Base-by-base conservation (phyloP, 1,140 invertebrate genomes). In the Drosophila setifemur region DNA sequence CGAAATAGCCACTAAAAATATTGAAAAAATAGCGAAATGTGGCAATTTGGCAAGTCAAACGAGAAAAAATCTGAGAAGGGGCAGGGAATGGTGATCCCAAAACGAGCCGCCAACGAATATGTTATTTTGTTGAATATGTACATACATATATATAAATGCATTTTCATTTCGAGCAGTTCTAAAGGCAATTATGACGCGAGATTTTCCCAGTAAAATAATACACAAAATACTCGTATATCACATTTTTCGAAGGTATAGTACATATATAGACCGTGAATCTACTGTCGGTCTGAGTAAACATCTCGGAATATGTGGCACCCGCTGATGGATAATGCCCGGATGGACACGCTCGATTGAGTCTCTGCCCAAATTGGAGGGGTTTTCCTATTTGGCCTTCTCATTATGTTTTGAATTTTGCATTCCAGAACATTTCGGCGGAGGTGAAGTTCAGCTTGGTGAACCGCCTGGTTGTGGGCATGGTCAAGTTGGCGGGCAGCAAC, bases 381-480 rank as follows among this genome's bases (percentile, higher is more conserved):
- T 14, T 48, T 63, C 42, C 19, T 2, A 64, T 40, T 16, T 18
- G 21, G 19, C 18, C 18, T 26, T 21, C 23, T 35, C 28, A 35
- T 29, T 29, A 14, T 31, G n/a, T 19, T 35, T 40, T 0, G 19
- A 35, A n/a, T 35, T 18, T 54, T 31, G 23, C 47, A 25, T 37
- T 63, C 23, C 33, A 89, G 88, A 88, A 88, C 31, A 88, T 89
- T 63, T 50, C 50, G 19, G 88, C 83, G 6, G 73, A 86, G 26
- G 88, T 89, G n/a, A 67, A 76, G 37, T 82, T 89, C 33, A 89
- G 83, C 40, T 82, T 88, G 61, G 40, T 71, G 2, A 53, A 86
- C 43, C 60, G 55, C 3, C 42, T 82, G 12, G 50, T 89, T 1
- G 58, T 76, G 25, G 88, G 88, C 25, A 42, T 61, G n/a, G 63